A percentile compares a stretch with the other conserved stretches of the same genome.
Conservation (phyloP, 2,888 invertebrate genomes). For the Strigamia transsilvanica region DNA sequence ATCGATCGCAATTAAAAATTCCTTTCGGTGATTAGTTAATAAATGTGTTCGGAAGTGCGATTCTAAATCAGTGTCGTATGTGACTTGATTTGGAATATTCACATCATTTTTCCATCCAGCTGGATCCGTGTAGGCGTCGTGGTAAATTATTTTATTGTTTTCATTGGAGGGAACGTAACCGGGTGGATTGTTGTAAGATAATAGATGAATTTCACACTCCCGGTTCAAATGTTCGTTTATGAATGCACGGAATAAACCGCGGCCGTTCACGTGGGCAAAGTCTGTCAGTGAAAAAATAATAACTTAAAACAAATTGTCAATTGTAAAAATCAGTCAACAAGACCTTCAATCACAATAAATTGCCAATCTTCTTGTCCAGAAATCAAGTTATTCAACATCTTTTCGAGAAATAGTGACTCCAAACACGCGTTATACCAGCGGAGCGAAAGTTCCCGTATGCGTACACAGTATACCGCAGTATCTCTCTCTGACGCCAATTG, state of each 20-base stretch:
- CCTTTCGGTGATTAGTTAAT: not conserved
- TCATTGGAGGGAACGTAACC: not conserved
- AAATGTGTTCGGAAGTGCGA: not conserved
- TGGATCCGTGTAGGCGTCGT: not conserved
- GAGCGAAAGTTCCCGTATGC: too few relatives aligned
- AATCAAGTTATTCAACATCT: not conserved
- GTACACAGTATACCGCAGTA: too few relatives aligned
- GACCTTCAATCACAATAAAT: constrained; percentile 21
- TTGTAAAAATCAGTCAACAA: not conserved
- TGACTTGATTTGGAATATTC: not conserved
- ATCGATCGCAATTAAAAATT: not conserved
- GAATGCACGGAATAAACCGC: not conserved
- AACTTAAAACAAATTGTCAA: not conserved
- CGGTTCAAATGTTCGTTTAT: not conserved
- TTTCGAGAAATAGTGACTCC: not conserved
- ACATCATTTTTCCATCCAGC: not conserved
- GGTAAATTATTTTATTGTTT: not conserved
- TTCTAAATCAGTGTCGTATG: not conserved
- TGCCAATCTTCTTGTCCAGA: constrained; percentile 23
- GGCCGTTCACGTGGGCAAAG: not conserved
- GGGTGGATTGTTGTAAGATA: not conserved
- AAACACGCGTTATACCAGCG: too few relatives aligned
- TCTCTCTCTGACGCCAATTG: too few relatives aligned
- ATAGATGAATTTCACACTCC: not conserved
- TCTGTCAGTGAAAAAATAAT: not conserved